Conservation (phyloP, 2,888 invertebrate genomes). For the Chrysotoxum bicinctum region DNA sequence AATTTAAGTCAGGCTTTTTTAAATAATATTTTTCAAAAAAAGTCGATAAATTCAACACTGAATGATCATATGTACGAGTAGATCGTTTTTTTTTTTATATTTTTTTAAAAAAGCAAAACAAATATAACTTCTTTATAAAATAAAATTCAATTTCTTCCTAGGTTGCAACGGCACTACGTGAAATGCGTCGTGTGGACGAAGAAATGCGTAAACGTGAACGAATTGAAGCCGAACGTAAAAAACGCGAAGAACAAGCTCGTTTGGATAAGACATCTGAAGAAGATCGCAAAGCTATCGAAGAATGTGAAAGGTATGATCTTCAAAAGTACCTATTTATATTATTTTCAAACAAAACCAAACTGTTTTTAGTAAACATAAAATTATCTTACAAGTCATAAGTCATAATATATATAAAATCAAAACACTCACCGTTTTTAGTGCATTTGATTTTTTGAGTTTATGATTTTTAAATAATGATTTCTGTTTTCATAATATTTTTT, state of each 20-base stretch:
- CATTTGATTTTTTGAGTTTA: slow-evolving; percentile 60
- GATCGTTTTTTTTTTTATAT: no score
- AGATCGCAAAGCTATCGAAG: slow-evolving; percentile 84
- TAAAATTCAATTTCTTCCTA: slow-evolving; percentile 61
- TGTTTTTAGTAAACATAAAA: slow-evolving; percentile 23
- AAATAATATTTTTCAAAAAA: no score
- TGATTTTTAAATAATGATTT: slow-evolving; percentile 42
- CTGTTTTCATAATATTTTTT: slow-evolving; percentile 20
- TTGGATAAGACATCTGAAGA: slow-evolving; percentile 80
- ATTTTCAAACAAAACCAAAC: slow-evolving; percentile 11
- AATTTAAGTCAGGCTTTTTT: no score
- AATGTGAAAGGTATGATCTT: slow-evolving; percentile 84
- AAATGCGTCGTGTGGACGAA: slow-evolving; percentile 93
- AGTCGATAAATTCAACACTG: no score
- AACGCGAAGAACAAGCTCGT: slow-evolving; percentile 83
- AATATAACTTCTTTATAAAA: not conserved
- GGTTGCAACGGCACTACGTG: slow-evolving; percentile 91
- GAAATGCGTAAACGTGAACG: slow-evolving; percentile 91
- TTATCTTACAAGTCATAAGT: slow-evolving; percentile 36
- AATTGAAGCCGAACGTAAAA: slow-evolving; percentile 87
- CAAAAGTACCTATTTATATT: not conserved
- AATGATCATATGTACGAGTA: no score
- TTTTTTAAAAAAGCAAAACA: not conserved
- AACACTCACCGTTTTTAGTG: slow-evolving; percentile 66
- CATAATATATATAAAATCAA: slow-evolving; percentile 40